Evolutionary conservation across 2,113 vertebrate genomes (phyloP).

Genomic region (Acanthochromis polyacanthus): DNA sequence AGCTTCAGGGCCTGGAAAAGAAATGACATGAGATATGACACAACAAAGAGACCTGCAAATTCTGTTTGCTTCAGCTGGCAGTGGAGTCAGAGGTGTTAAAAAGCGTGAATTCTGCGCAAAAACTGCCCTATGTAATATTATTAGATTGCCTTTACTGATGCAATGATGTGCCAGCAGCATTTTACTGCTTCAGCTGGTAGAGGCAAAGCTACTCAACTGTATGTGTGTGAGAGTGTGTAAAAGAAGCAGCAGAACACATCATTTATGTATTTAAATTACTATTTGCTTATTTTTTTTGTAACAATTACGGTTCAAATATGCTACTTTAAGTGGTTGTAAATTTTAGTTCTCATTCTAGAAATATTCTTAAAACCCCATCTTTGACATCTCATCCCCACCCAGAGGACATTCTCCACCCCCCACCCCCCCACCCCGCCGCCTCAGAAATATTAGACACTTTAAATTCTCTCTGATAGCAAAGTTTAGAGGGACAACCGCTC

Average conservation of each 20-base stretch:
- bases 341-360: too few relatives aligned
- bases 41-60: neutral
- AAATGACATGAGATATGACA: conserved; percentile 19
- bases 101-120: neutral
- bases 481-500: neutral
- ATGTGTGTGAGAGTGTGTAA: too few relatives aligned
- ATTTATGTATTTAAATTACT: too few relatives aligned
- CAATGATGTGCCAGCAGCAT: neutral
- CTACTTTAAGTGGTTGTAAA: too few relatives aligned
- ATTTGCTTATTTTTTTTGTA: too few relatives aligned
- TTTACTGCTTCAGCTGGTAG: neutral
- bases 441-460: neutral
- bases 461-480: neutral
- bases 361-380: too few relatives aligned
- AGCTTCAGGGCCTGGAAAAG: conserved; percentile 92
- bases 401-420: too few relatives aligned
- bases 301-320: too few relatives aligned
- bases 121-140: neutral
- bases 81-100: neutral
- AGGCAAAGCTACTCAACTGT: neutral
- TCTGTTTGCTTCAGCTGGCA: neutral
- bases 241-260: too few relatives aligned
- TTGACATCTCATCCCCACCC: too few relatives aligned
- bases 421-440: too few relatives aligned
- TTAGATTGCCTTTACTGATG: neutral